Evolutionary conservation across 30 jellyfish, hydroid and myxozoan species (phyloP).

Genomic region (Nemopilema nomurai): DNA sequence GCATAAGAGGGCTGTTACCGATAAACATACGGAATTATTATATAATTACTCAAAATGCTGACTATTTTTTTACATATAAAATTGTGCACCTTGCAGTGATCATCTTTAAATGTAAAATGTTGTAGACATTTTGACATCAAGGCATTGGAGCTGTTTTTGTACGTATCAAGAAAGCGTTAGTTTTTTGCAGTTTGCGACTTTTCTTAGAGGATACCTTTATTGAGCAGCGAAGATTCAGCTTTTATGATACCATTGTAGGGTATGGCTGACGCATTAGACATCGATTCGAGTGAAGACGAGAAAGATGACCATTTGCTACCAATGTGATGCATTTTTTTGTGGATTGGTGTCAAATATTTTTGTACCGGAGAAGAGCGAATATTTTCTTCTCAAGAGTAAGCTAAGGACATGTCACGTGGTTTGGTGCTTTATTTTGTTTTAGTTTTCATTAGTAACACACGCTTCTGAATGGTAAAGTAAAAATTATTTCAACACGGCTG

Average conservation of each 20-base stretch:
- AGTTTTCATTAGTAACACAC: not conserved
- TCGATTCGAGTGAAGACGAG: slow-evolving; percentile 87
- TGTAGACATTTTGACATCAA: too few relatives aligned
- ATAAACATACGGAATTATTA: too few relatives aligned
- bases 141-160: not conserved
- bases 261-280: slow-evolving; percentile 90
- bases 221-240: not conserved
- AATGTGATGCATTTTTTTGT: slow-evolving; percentile 29
- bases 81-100: too few relatives aligned
- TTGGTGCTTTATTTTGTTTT: not conserved
- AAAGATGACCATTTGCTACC: slow-evolving; percentile 86
- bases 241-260: slow-evolving; percentile 61
- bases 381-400: not conserved
- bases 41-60: too few relatives aligned
- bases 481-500: not conserved
- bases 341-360: not conserved
- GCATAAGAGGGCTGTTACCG: too few relatives aligned
- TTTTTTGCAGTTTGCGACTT: too few relatives aligned
- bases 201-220: not conserved
- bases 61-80: too few relatives aligned
- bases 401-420: not conserved
- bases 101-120: too few relatives aligned
- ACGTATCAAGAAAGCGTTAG: not conserved
- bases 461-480: not conserved
- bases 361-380: not conserved